Evolutionary conservation across 2,797 vertebrate genomes (phyloP), one percentile per base, ranked within the genome.

Genomic region (Protonibea diacanthus): DNA sequence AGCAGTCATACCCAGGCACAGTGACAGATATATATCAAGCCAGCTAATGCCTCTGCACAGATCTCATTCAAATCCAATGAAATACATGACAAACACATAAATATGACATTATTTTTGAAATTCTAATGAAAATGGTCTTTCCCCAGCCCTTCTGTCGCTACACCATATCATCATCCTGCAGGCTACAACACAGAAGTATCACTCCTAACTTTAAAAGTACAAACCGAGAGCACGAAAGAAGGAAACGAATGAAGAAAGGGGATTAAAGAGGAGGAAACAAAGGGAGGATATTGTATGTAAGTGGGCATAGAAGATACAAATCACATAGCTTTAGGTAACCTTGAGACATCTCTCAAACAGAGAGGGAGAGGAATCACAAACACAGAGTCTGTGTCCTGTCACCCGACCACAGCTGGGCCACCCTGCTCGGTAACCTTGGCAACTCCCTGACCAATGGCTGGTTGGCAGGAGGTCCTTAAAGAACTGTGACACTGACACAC

Each of bases 401-500:
- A 80, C 80, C 71, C 61, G 0, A 78, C 74, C 82, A 85, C 83
- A 86, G 90, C 87, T 87, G 82, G 86, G 74, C 84, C 85, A 84
- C 87, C 80, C 74, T 66, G 82, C 77, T 59, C 56, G 0, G 89
- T 92, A 93, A 92, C 93, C 93, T 85, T 91, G 90, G 89, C 81
- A 92, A 93, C 91, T 88, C 86, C 80, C 88, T 79, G 83, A 89
- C 88, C 90, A 90, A 92, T 91, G 69, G 76, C 72, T 67, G 65
- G 67, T 78, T 85, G 84, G 86, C 88, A 86, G 82, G 76, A 86
- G 82, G 78, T 71, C 64, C 64, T 88, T 83, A 84, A 87, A 89
- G 78, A 80, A 67, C 47, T 27, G 67, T 83, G 82, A 82, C 83
- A 84, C 58, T 71, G 74, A 82, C 45, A 75, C 65, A 72, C 55